Evolutionary conservation across 2,888 invertebrate species (phyloP).

Genomic region (Arrhopalites spinosus): DNA sequence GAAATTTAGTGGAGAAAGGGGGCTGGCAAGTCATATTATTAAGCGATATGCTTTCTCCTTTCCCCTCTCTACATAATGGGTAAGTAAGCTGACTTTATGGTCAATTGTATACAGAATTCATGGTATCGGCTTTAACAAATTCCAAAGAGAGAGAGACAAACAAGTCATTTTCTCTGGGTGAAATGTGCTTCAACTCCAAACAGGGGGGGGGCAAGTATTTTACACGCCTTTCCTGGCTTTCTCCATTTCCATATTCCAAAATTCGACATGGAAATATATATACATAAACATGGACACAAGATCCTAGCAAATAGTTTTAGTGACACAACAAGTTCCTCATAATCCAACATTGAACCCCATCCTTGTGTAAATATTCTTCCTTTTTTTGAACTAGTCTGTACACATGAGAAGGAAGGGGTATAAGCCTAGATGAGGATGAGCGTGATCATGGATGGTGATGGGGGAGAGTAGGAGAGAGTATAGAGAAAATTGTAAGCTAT

Average conservation of each 20-base stretch:
- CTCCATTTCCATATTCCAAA: neutral
- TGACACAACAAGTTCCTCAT: neutral
- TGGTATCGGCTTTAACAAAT: neutral
- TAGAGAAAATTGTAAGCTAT: too few relatives aligned
- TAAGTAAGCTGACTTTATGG: slow-evolving; percentile 20
- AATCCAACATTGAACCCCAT: too few relatives aligned
- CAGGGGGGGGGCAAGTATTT: neutral
- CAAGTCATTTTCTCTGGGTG: neutral
- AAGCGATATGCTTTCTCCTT: slow-evolving; percentile 1
- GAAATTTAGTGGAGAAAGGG: neutral
- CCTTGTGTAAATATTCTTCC: too few relatives aligned
- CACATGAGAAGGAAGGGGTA: too few relatives aligned
- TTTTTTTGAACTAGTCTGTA: too few relatives aligned
- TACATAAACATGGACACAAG: too few relatives aligned
- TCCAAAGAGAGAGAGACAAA: neutral
- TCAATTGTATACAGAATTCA: neutral
- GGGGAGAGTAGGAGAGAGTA: too few relatives aligned
- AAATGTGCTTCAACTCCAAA: neutral
- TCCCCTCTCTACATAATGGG: slow-evolving; percentile 15
- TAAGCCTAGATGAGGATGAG: too few relatives aligned
- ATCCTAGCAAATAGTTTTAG: neutral
- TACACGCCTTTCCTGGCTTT: neutral
- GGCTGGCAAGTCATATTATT: slow-evolving; percentile 7
- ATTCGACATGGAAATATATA: slow-evolving; percentile 1
- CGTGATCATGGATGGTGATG: too few relatives aligned